phyloP scores from a whole-genome alignment of 2,888 invertebrate species.

The Hybos culiciformis region DNA sequence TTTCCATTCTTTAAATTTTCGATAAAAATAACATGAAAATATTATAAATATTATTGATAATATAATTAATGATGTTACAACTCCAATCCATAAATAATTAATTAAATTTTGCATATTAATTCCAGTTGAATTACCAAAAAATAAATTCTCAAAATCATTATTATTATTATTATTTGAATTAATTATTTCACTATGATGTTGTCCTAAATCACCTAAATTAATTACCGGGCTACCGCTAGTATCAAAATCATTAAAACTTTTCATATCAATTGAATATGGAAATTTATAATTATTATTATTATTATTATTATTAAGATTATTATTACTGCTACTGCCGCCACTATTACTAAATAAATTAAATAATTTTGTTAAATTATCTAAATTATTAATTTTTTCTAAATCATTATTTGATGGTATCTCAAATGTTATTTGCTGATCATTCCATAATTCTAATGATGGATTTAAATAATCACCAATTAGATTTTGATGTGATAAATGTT shows the following conservation, averaged over 20 bases:
- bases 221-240: neutral
- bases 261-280: neutral
- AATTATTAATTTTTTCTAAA: slow-evolving; percentile 30
- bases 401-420: slow-evolving; percentile 33
- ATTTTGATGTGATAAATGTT: too few species aligned
- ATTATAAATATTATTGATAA: slow-evolving; percentile 31
- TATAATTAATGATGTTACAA: slow-evolving; percentile 30
- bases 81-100: slow-evolving; percentile 35
- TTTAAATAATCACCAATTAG: neutral
- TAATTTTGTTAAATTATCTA: slow-evolving; percentile 31
- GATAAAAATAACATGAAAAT: slow-evolving; percentile 34
- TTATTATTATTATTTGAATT: slow-evolving; percentile 21
- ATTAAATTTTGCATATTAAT: slow-evolving; percentile 32
- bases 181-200: slow-evolving; percentile 30
- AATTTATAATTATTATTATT: neutral
- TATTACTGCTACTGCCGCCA: neutral
- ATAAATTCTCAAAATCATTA: slow-evolving; percentile 6
- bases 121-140: slow-evolving; percentile 27
- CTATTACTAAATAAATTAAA: slow-evolving; percentile 19
- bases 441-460: neutral
- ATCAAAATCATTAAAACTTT: neutral
- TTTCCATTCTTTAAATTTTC: slow-evolving; percentile 35
- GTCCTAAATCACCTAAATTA: slow-evolving; percentile 15
- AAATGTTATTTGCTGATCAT: slow-evolving; percentile 28
- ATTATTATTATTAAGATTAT: neutral